Percentiles rank a stretch among this genome's conserved stretches.
Conservation (phyloP, 1,140 invertebrate genomes). For the Ericerus pela region DNA sequence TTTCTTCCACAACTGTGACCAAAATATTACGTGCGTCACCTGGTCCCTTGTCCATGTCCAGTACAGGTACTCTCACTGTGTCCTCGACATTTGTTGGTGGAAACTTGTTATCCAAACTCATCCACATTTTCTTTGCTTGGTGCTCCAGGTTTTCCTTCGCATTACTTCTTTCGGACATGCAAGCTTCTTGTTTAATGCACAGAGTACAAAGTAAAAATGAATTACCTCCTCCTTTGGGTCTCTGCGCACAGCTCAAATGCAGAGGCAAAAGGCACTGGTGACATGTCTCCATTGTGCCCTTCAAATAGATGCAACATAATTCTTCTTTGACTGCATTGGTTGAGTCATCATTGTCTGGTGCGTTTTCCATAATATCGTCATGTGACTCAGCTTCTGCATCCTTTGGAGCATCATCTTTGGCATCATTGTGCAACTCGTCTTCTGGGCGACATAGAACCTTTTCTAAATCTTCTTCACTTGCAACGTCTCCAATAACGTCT, state of each 20-base stretch:
- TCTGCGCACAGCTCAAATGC: not conserved
- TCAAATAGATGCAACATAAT: not conserved
- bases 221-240: not conserved
- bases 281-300: not conserved
- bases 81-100: not conserved
- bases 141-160: too few species aligned
- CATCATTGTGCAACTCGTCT: too few species aligned
- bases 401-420: too few species aligned
- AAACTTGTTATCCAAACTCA: not conserved
- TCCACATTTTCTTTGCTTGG: conserved; percentile 4
- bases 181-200: not conserved
- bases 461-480: too few species aligned
- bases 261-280: not conserved
- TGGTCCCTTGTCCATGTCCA: not conserved
- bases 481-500: too few species aligned
- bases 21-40: not conserved
- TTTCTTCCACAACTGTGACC: not conserved
- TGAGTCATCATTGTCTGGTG: too few species aligned
- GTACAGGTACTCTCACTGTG: not conserved
- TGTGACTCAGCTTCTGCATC: too few species aligned
- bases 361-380: too few species aligned
- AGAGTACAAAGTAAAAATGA: too few species aligned
- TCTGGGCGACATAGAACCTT: too few species aligned
- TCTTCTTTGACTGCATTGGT: not conserved
- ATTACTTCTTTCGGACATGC: not conserved